Evolutionary conservation across 2,888 invertebrate species (phyloP), one percentile per base, ranked within the genome.

Genomic region (Auanema freiburgensis): DNA sequence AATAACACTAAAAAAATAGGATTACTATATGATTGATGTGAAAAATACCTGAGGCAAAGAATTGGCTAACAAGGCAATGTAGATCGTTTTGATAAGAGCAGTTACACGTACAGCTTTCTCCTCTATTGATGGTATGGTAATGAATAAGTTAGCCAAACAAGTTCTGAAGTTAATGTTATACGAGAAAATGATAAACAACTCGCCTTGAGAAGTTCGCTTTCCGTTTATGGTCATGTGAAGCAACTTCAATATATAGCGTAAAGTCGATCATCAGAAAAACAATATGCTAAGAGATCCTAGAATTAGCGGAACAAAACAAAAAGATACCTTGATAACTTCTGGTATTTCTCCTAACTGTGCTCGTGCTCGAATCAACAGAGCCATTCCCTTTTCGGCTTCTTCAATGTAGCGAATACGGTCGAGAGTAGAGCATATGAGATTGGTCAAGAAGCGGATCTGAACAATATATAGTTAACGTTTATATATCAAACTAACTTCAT

Each of bases 61-160:
- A 57, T 72, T 70, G 33, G 67, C 70, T 2, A 63, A 55, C 5
- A 70, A 58, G 21, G 63, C 59, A 33, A 72, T 52, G 40, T 65
- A 64, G 25, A 64, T 62, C 24, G 59, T 60, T 46, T 65, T 66
- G 23, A 68, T 12, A n/a, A 65, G 41, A 25, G 23, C 44, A 8
- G 53, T 42, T n/a, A 63, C 46, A 10, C 53, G 51, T 12, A 44
- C 23, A 2, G 41, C 25, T 16, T 23, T 16, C n/a, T 59, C 24
- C 43, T 40, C 41, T 33, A 63, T 43, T 5, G 63, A 63, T 2
- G 63, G 52, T 18, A 63, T 63, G 4, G 63, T 63, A 18, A 63
- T 49, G 33, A 63, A 63, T 8, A 63, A 33, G 24, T 57, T 58
- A 18, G 63, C 63, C 33, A 63, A 53, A 40, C 57, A 58, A 12